These are phyloP conservation scores for Aradus depressus DNA, from an alignment of 2,888 invertebrate species.

Conservation along the genomic window DNA sequence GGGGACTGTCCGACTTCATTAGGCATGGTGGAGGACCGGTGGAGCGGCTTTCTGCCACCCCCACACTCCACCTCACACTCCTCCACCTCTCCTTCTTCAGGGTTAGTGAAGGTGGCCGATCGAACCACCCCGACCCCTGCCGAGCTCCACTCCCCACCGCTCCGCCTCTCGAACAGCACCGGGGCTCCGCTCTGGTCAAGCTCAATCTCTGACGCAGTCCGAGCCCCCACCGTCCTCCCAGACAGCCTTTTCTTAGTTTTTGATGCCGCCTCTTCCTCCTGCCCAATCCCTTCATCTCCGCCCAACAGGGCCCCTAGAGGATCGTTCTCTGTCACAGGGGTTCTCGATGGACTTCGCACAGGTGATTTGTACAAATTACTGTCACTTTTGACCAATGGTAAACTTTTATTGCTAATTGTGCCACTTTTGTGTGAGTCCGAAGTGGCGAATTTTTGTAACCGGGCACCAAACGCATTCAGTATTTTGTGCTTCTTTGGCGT, in stretches of 20 bases:
- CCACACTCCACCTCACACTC: constrained; percentile 28
- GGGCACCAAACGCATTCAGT: constrained; percentile 25
- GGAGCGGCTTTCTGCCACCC: constrained; percentile 30
- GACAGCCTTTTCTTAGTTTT: constrained; percentile 25
- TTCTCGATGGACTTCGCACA: constrained; percentile 47
- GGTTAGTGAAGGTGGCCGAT: constrained; percentile 37
- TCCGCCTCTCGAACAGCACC: constrained; percentile 41
- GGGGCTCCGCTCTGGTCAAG: constrained; percentile 30
- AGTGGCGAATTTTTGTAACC: constrained; percentile 17
- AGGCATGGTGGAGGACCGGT: constrained; percentile 50
- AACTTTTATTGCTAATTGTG: no score
- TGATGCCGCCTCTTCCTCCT: constrained; percentile 31
- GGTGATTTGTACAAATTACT: constrained; percentile 25
- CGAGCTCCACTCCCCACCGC: constrained; percentile 29
- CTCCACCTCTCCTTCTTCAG: constrained; percentile 26
- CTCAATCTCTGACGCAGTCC: constrained; percentile 30
- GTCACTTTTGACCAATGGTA: constrained; percentile 15
- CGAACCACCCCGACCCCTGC: constrained; percentile 26
- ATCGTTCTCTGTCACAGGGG: constrained; percentile 83
- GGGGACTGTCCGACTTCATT: constrained; percentile 39
- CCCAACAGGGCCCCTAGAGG: constrained; percentile 68
- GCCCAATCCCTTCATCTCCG: constrained; percentile 37
- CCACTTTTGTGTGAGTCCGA: neutral
- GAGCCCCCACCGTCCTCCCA: constrained; percentile 17
- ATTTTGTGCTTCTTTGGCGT: constrained; percentile 26